A percentile compares a stretch with the other conserved stretches of the same genome.
Evolutionary conservation across 2,888 invertebrate genomes (phyloP).

Genomic region (Caenorhabditis auriculariae): DNA sequence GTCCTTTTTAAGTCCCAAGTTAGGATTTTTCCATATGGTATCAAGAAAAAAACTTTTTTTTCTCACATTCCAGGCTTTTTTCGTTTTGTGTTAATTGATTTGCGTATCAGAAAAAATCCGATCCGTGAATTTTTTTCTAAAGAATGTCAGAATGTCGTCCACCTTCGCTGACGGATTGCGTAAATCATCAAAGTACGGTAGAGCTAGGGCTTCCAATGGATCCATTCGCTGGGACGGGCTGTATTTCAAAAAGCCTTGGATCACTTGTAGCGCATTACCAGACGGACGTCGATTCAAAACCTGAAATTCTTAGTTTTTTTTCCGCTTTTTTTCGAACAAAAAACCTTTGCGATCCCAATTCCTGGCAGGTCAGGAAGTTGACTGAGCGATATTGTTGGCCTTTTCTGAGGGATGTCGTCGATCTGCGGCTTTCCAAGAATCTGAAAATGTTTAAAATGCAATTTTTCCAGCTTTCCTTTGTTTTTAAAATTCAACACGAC

Average conservation of each 20-base stretch:
- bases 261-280: conserved; percentile 7
- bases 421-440: conserved; percentile 28
- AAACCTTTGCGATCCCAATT: conserved; percentile 20
- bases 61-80: neutral
- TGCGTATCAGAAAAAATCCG: no score
- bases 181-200: conserved; percentile 24
- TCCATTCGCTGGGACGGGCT: conserved; percentile 18
- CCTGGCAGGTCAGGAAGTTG: conserved; percentile 14
- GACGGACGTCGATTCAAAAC: conserved; percentile 10
- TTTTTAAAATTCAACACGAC: no score
- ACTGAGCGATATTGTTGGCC: conserved; percentile 6
- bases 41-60: neutral
- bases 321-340: neutral
- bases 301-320: conserved; percentile 7
- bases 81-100: no score
- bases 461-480: neutral
- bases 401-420: conserved; percentile 20
- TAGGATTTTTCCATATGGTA: conserved; percentile 1
- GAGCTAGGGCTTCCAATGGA: conserved; percentile 18
- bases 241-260: conserved; percentile 17
- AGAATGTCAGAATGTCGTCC: no score
- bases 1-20: no score
- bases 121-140: no score
- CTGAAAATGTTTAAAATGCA: conserved; percentile 4
- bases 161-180: conserved; percentile 6